A percentile compares a stretch with the other conserved stretches of the same genome.
Evolutionary conservation across 2,888 invertebrate species (phyloP).

Genomic region (Hartigia nigra): DNA sequence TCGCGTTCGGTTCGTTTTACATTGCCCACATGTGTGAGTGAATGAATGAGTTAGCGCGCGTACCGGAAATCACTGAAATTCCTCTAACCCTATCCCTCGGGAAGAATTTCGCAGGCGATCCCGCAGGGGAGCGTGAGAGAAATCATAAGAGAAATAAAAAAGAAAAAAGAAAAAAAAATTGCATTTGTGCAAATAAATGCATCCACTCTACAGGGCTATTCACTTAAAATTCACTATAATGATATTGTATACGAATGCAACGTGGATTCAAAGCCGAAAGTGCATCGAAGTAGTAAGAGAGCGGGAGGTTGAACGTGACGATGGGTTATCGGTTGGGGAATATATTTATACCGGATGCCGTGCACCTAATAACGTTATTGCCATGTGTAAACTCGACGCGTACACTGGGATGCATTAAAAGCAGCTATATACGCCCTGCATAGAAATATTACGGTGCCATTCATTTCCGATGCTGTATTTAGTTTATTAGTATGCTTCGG

Average conservation of each 20-base stretch:
- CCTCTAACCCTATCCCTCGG: not conserved
- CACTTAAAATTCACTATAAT: not conserved
- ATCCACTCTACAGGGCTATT: not conserved
- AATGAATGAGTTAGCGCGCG: not conserved
- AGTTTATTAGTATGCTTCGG: conserved; percentile 56
- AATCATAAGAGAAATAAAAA: not conserved
- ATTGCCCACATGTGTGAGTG: not conserved
- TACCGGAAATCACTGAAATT: not conserved
- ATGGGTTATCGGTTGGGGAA: conserved; percentile 45
- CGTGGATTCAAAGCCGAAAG: not conserved
- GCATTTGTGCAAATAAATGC: not conserved
- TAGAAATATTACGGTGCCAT: conserved; percentile 55
- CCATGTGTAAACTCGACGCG: conserved; percentile 56
- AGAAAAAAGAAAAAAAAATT: not conserved
- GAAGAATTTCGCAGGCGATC: not conserved
- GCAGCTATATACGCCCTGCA: conserved; percentile 49
- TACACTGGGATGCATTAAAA: conserved; percentile 50
- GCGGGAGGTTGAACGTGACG: conserved; percentile 11
- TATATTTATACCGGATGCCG: conserved; percentile 61
- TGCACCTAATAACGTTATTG: conserved; percentile 64
- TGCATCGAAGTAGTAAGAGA: not conserved
- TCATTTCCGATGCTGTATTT: conserved; percentile 63
- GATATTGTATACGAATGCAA: not conserved
- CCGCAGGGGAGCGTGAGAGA: not conserved
- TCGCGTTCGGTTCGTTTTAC: not conserved